These are phyloP conservation scores for Resseliella maxima DNA, from an alignment of 2,888 invertebrate species.

Conservation along the genomic window DNA sequence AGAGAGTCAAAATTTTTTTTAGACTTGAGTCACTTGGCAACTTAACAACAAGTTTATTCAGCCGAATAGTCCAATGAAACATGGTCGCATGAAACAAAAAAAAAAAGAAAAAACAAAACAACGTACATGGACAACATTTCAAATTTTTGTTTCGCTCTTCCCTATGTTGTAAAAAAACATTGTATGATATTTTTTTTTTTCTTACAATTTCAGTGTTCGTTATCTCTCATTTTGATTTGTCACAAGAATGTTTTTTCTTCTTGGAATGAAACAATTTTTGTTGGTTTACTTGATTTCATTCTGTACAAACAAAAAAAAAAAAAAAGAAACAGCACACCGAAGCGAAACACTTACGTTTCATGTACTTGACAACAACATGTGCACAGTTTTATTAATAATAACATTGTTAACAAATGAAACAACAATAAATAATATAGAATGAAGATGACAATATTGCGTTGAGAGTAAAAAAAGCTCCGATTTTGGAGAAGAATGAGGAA, in stretches of 20 bases:
- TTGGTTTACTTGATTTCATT: slow-evolving; percentile 11
- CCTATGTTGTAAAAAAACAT: neutral
- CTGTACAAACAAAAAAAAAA: neutral
- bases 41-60: neutral
- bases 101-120: neutral
- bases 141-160: neutral
- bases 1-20: neutral
- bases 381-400: neutral
- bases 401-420: neutral
- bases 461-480: neutral
- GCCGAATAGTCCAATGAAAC: neutral
- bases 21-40: neutral
- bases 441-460: slow-evolving; percentile 14
- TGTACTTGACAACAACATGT: slow-evolving; percentile 28
- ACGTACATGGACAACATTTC: neutral
- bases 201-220: neutral
- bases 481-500: neutral
- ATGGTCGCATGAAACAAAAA: neutral
- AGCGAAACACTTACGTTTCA: neutral
- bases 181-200: neutral
- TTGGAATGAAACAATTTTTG: neutral
- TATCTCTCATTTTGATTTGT: neutral
- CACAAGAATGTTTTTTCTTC: neutral
- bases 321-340: neutral
- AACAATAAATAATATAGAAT: neutral